Percentiles rank a stretch among this genome's conserved stretches.
phyloP scores from a whole-genome alignment of 2,888 invertebrate genomes.

The Boloria euphrosyne region DNA sequence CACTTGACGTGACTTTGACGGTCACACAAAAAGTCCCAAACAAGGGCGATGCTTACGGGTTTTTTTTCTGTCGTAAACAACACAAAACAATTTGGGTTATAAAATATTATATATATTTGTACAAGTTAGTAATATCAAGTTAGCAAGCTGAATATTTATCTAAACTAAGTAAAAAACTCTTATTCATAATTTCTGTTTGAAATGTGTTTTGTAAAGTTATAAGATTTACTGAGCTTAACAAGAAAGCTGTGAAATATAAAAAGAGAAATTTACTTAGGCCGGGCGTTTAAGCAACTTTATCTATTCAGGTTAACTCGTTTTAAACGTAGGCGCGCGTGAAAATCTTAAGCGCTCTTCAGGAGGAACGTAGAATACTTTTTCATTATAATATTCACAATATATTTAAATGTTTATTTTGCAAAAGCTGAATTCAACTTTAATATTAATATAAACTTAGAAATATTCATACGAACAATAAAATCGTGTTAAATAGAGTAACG shows the following conservation, averaged over 20 bases:
- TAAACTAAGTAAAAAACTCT: conserved; percentile 2
- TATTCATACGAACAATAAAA: neutral
- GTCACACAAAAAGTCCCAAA: conserved; percentile 28
- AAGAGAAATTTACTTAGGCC: conserved; percentile 25
- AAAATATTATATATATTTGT: neutral
- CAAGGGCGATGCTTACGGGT: neutral
- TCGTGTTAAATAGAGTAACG: too few species aligned
- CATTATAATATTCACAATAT: conserved; percentile 16
- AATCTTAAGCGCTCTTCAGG: conserved; percentile 23
- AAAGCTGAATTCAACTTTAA: neutral
- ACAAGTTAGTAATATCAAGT: too few species aligned
- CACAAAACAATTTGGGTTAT: conserved; percentile 19
- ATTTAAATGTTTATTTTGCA: conserved; percentile 17
- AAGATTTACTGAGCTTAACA: conserved; percentile 7
- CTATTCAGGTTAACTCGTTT: conserved; percentile 34
- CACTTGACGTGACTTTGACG: conserved; percentile 25
- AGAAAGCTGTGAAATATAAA: conserved; percentile 28
- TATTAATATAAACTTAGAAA: conserved; percentile 3
- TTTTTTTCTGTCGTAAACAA: conserved; percentile 23
- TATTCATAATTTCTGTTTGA: neutral
- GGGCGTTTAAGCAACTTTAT: conserved; percentile 29
- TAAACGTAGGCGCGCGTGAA: conserved; percentile 28
- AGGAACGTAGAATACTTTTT: conserved; percentile 19
- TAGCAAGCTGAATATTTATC: too few species aligned
- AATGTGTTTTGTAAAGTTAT: conserved; percentile 18